Conservation (phyloP, 2,797 vertebrate genomes). For the Picus viridis region DNA sequence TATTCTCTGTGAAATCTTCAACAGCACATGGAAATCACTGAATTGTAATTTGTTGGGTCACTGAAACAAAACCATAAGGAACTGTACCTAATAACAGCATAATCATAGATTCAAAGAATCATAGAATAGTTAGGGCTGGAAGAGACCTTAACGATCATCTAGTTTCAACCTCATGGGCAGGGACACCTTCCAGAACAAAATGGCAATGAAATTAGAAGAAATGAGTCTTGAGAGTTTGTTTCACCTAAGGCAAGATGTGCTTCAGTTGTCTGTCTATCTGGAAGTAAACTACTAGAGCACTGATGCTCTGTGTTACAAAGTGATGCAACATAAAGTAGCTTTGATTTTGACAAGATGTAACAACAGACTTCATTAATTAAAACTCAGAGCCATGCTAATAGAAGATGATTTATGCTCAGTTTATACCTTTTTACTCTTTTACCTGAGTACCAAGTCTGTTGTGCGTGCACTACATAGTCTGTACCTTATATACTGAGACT, state of each 20-base stretch:
- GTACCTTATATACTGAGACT: not conserved
- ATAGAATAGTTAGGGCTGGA: no score
- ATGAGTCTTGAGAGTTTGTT: not conserved
- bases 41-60: not conserved
- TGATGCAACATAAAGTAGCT: not conserved
- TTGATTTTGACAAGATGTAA: accelerated
- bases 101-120: no score
- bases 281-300: not conserved
- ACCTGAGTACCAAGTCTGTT: not conserved
- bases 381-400: not conserved
- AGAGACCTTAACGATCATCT: no score
- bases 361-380: not conserved
- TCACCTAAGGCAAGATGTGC: not conserved
- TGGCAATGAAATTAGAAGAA: not conserved
- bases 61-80: not conserved
- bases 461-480: not conserved
- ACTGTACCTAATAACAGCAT: not conserved
- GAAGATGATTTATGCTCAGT: not conserved
- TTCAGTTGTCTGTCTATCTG: not conserved
- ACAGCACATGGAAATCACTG: not conserved
- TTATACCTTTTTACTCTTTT: not conserved
- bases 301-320: not conserved
- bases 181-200: not conserved
- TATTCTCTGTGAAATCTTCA: not conserved
- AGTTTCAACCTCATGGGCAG: no score